Evolutionary conservation across 1,140 invertebrate species (phyloP), one percentile per base, ranked within the genome.

Genomic region (Euwallacea similis): DNA sequence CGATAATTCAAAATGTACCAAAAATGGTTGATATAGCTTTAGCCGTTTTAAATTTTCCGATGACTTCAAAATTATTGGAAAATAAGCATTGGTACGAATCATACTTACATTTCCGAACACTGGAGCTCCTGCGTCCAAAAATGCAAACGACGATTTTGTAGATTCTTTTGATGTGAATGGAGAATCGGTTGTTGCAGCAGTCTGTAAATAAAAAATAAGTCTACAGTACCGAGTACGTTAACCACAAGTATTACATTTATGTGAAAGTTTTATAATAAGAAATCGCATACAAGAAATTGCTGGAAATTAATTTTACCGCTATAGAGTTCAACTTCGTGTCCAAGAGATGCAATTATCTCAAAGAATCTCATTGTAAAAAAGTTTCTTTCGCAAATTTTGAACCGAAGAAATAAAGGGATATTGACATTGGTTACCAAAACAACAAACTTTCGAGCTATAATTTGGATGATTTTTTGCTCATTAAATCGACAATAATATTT

Each of bases 121-220:
- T 2, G 82, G 80, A n/a, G 83, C 72, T 8, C 86, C 87, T 11
- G 84, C 83, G 21, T 86, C 86, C 64, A 83, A 81, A 71, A 85
- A 86, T 7, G 83, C 64, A 66, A 79, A 81, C 7, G 77, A 73
- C 13, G 76, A 78, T 9, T 77, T 64, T 7, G 11, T 42, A 47
- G 63, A 42, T 0, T 6, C 55, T 62, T 66, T 71, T 15, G 41
- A n/a, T 2, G 55, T 44, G 33, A 71, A 66, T 3, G 69, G 55
- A 16, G 62, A 43, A 46, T 64, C 61, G 7, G 33, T 21, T 65
- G 56, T 60, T 6, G 62, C 7, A 7, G 33, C 60, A 55, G 41
- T 42, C 66, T 72, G 56, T 41, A 58, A 64, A 50, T 42, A 66
- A 64, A 21, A 65, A 60, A 50, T 13, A 50, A 50, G 13, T 50